Base-by-base conservation (phyloP, 2,113 vertebrate species). In the Columba livia region DNA sequence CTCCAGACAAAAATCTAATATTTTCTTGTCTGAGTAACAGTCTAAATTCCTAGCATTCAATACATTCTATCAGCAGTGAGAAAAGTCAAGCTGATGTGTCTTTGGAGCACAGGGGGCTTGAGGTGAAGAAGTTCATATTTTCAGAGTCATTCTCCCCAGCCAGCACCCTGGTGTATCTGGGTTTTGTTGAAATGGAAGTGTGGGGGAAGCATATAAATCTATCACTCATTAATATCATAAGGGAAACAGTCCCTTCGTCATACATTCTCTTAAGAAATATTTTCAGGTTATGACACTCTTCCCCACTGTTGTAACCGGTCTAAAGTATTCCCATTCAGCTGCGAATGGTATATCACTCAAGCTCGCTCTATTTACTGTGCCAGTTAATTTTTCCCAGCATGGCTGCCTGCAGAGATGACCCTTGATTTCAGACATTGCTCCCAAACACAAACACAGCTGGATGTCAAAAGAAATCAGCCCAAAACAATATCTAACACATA, bases 361-460 rank as follows among this genome's bases (percentile, higher is more conserved):
- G 58, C 78, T 36, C 19, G 94, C 71, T 62, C 64, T 1, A 0
- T 73, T 85, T 88, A 71, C 70, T 24, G 29, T 93, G 70, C 72
- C 85, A 83, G 85, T 72, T 96, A 89, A 93, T 96, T 97, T 96
- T 91, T 96, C 57, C 77, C 64, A 93, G 65, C 62, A 54, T 48
- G 80, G 53, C 67, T 93, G 72, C 95, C 95, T 96, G 85, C 89
- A 91, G 96, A 96, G 93, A 65, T 88, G 56, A 95, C 79, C 82
- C 84, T 73, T 88, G 70, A 81, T 97, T 97, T 97, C 93, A 96
- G 85, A 74, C 28, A 84, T 65, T 87, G 34, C 71, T 92, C 94
- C 89, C 86, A 96, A 96, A 88, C 2, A 31, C 58, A 96, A 88
- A 79, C 89, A 73, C 97, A 92, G 91, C 91, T 93, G 97, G 96